Evolutionary conservation across 2,888 invertebrate species (phyloP).

Genomic region (Stenolophus ochropezus): DNA sequence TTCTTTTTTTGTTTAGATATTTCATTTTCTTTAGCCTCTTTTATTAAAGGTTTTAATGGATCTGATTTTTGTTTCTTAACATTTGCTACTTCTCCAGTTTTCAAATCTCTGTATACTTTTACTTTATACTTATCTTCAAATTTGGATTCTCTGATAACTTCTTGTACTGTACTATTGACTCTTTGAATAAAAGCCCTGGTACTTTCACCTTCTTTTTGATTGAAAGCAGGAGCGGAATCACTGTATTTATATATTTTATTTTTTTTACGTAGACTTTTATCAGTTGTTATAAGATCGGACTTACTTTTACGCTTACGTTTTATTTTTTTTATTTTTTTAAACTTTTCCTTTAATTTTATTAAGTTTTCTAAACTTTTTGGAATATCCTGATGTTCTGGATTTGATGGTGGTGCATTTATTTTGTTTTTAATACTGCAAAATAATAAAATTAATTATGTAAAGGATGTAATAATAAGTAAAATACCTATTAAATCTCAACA

Average conservation of each 20-base stretch:
- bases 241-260: constrained; percentile 68
- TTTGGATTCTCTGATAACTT: constrained; percentile 77
- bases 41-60: constrained; percentile 75
- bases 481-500: constrained; percentile 79
- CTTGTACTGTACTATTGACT: constrained; percentile 79
- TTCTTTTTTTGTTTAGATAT: constrained; percentile 70
- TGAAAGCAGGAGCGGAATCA: constrained; percentile 76
- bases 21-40: constrained; percentile 69
- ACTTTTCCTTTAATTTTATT: constrained; percentile 76
- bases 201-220: constrained; percentile 79
- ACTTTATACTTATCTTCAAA: constrained; percentile 80
- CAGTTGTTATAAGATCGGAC: constrained; percentile 61
- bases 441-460: constrained; percentile 51
- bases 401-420: constrained; percentile 84
- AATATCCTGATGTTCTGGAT: constrained; percentile 83
- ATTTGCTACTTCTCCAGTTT: constrained; percentile 74
- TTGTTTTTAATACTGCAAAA: constrained; percentile 80
- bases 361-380: constrained; percentile 82
- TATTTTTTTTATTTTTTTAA: constrained; percentile 72
- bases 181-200: constrained; percentile 79
- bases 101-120: constrained; percentile 75
- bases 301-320: constrained; percentile 61
- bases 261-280: constrained; percentile 57
- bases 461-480: constrained; percentile 62
- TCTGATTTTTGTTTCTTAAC: constrained; percentile 75